A percentile compares a stretch with the other conserved stretches of the same genome.
phyloP scores from a whole-genome alignment of 1,140 invertebrate genomes.

The Chlorops oryzae region DNA sequence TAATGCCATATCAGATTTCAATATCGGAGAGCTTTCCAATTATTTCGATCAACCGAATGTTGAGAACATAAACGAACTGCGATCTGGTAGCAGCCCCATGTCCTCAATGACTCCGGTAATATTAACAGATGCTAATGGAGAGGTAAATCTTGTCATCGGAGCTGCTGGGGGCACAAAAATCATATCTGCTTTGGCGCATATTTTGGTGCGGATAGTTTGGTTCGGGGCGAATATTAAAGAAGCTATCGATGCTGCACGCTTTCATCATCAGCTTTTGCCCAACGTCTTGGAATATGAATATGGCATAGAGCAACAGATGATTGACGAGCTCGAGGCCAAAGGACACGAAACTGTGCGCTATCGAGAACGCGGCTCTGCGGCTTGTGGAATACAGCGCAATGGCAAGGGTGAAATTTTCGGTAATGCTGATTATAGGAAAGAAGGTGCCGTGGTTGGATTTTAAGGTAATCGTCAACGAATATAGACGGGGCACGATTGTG shows the following conservation, averaged over 20 bases:
- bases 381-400: conserved; percentile 62
- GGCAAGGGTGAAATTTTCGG: conserved; percentile 60
- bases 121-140: conserved; percentile 63
- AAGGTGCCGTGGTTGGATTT: conserved; percentile 70
- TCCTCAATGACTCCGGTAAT: conserved; percentile 91
- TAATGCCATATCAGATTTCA: conserved; percentile 94
- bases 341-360: conserved; percentile 66
- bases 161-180: conserved; percentile 93
- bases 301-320: conserved; percentile 54
- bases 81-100: conserved; percentile 72
- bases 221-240: conserved; percentile 67
- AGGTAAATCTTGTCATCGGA: conserved; percentile 76
- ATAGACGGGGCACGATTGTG: too few relatives aligned
- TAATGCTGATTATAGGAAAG: conserved; percentile 78
- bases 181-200: conserved; percentile 69
- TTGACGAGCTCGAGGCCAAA: conserved; percentile 58
- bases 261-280: conserved; percentile 92
- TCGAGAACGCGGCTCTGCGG: conserved; percentile 60
- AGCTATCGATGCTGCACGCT: conserved; percentile 72
- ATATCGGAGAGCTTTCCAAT: conserved; percentile 68
- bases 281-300: conserved; percentile 74
- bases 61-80: conserved; percentile 73
- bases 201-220: conserved; percentile 66
- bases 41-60: conserved; percentile 65
- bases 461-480: too few relatives aligned